Percentiles rank a stretch among this genome's conserved stretches.
These are phyloP conservation scores for Vollenhovia emeryi DNA, from an alignment of 1,140 invertebrate genomes.

Conservation along the genomic window DNA sequence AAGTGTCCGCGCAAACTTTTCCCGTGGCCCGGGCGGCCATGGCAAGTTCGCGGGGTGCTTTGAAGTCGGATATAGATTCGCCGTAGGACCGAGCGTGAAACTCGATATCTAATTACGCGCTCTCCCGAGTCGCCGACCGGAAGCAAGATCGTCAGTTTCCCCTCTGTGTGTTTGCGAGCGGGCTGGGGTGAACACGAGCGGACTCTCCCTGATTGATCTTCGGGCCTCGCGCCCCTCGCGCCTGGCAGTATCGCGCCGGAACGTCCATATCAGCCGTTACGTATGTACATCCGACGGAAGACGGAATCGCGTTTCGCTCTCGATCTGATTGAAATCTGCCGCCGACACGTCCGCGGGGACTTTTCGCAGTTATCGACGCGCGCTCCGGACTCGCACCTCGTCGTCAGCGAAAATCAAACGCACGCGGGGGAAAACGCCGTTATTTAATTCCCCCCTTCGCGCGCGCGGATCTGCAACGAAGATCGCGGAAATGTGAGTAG, in stretches of 20 bases:
- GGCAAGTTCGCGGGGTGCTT: conserved; percentile 46
- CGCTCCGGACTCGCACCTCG: not conserved
- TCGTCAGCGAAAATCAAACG: not conserved
- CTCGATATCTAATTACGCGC: conserved; percentile 61
- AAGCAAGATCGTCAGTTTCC: conserved; percentile 12
- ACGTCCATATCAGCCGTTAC: not conserved
- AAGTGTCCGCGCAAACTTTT: conserved; percentile 58
- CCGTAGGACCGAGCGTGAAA: conserved; percentile 38
- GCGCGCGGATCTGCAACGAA: not conserved
- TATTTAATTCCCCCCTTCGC: not conserved
- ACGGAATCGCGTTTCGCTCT: conserved; percentile 8
- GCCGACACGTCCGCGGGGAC: not conserved
- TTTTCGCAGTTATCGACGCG: conserved; percentile 4
- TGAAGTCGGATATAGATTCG: conserved; percentile 53
- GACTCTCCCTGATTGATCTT: conserved; percentile 20
- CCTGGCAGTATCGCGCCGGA: conserved; percentile 24
- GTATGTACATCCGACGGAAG: not conserved
- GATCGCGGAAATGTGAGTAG: not conserved
- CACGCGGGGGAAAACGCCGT: not conserved
- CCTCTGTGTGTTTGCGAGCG: not conserved
- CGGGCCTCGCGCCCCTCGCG: not conserved
- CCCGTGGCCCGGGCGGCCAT: not conserved
- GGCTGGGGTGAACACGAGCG: not conserved
- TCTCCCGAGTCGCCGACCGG: conserved; percentile 7
- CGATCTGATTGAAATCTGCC: conserved; percentile 34